Evolutionary conservation across 2,113 vertebrate genomes (phyloP).

Genomic region (Lophius piscatorius): DNA sequence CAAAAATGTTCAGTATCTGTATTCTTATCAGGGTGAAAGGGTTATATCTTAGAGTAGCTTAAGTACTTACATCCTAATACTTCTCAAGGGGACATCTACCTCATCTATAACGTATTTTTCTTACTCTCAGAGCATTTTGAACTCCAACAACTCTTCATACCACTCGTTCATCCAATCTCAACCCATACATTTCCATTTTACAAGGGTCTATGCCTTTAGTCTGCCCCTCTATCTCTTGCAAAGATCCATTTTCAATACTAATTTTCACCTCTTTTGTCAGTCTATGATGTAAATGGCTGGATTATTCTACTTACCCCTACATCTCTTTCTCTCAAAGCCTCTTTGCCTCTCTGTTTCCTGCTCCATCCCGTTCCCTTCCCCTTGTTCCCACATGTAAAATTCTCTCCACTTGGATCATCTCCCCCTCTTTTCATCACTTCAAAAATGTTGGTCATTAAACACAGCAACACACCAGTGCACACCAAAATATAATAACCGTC

Average conservation of each 20-base stretch:
- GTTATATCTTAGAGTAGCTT: background rate
- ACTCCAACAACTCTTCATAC: conserved; percentile 18
- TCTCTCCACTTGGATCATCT: conserved; percentile 78
- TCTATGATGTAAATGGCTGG: conserved; percentile 51
- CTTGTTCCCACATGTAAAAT: conserved; percentile 58
- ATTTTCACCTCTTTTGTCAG: conserved; percentile 53
- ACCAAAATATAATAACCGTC: conserved; percentile 32
- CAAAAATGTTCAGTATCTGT: no score
- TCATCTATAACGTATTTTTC: conserved; percentile 1
- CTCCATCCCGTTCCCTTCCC: conserved; percentile 29
- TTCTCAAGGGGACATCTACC: background rate
- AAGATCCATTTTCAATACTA: conserved; percentile 55
- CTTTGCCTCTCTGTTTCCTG: conserved; percentile 44
- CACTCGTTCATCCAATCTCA: conserved; percentile 32
- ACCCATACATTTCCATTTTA: conserved; percentile 61
- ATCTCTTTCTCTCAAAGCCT: conserved; percentile 40
- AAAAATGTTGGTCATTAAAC: conserved; percentile 68
- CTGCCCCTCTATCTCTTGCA: conserved; percentile 32
- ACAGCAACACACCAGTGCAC: conserved; percentile 33
- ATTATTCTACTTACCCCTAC: conserved; percentile 52
- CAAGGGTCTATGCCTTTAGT: conserved; percentile 41
- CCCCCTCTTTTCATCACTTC: conserved; percentile 69
- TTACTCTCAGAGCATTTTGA: conserved; percentile 29
- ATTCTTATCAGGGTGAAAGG: background rate
- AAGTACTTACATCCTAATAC: background rate